Evolutionary conservation across 1,140 invertebrate species (phyloP).

Genomic region (Planococcus citri): DNA sequence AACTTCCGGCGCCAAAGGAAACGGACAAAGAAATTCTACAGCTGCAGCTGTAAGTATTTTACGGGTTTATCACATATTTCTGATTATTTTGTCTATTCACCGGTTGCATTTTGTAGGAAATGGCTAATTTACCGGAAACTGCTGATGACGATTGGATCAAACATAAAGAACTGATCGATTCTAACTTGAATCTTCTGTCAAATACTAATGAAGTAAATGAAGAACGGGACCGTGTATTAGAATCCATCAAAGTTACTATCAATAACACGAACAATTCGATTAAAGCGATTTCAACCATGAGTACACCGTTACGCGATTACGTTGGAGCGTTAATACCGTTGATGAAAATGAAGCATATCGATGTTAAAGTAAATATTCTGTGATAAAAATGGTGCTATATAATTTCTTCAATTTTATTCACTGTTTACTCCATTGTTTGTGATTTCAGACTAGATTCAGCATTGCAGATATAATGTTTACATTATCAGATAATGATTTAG

Average conservation of each 20-base stretch:
- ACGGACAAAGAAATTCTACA: too few relatives aligned
- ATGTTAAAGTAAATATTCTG: not conserved
- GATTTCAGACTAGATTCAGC: not conserved
- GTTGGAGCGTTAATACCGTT: not conserved
- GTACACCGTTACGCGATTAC: not conserved
- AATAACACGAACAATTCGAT: not conserved
- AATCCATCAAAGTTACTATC: not conserved
- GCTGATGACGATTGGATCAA: not conserved
- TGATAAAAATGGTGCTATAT: not conserved
- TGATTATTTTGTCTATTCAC: too few relatives aligned
- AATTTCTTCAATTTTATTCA: not conserved
- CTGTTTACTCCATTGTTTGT: too few relatives aligned
- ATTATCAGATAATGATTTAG: not conserved
- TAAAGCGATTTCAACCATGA: not conserved
- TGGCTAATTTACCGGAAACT: not conserved
- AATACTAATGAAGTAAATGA: not conserved
- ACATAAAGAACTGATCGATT: not conserved
- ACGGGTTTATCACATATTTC: too few relatives aligned
- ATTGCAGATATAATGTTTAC: not conserved
- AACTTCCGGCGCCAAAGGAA: too few relatives aligned
- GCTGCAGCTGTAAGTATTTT: too few relatives aligned
- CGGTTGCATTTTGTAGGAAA: too few relatives aligned
- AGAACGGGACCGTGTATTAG: not conserved
- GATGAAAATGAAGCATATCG: not conserved
- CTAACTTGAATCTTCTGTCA: not conserved